Conservation (phyloP, 2,797 vertebrate species). For the Anisognathus igniventris region DNA sequence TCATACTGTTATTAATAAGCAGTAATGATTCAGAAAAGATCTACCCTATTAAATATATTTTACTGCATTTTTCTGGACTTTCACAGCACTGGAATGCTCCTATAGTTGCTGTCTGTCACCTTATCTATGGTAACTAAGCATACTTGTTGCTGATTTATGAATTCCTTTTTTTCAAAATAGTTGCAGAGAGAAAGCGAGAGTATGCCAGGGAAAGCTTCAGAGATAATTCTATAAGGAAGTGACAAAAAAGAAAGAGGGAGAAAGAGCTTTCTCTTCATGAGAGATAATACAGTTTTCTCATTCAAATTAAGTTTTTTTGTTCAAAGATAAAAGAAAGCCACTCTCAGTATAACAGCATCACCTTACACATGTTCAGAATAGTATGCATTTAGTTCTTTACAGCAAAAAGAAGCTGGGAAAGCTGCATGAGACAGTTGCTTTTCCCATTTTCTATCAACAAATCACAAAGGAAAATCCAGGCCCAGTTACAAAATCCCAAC, state of each 20-base stretch:
- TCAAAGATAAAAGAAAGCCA: conserved; percentile 1
- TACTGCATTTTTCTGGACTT: neutral
- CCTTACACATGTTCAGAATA: neutral
- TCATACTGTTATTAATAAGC: neutral
- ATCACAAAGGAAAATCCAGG: conserved; percentile 43
- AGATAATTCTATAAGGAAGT: neutral
- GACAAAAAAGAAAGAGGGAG: neutral
- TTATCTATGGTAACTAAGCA: neutral
- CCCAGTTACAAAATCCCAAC: neutral
- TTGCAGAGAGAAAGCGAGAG: neutral
- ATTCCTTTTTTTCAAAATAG: neutral
- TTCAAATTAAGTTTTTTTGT: conserved; percentile 29
- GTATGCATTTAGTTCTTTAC: conserved; percentile 20
- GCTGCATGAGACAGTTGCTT: conserved; percentile 3
- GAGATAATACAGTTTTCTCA: neutral
- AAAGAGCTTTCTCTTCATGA: neutral
- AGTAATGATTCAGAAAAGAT: neutral
- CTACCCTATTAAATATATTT: neutral
- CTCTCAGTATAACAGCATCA: neutral
- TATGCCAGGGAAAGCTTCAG: neutral
- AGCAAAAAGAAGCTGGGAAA: conserved; percentile 49
- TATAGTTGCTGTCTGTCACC: neutral
- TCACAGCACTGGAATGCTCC: neutral
- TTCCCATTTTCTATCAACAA: conserved; percentile 27
- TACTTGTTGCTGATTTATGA: neutral